Evolutionary conservation across 2,888 invertebrate species (phyloP).

Genomic region (Papilio gigon): DNA sequence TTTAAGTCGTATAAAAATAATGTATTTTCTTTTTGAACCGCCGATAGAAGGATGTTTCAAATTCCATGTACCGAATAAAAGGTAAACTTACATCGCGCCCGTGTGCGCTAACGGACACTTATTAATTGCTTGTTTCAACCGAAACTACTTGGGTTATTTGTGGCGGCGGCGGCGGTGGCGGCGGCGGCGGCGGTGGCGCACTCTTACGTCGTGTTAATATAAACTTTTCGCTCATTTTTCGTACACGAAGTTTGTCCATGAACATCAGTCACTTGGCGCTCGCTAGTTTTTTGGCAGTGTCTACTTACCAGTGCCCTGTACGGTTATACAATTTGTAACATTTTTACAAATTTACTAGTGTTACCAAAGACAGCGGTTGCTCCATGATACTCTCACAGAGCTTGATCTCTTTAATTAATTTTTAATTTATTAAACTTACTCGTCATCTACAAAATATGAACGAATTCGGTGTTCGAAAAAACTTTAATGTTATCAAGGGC

Average conservation of each 20-base stretch:
- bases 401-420: neutral
- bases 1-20: slow-evolving; percentile 6
- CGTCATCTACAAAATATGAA: neutral
- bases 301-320: neutral
- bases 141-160: slow-evolving; percentile 34
- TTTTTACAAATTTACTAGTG: neutral
- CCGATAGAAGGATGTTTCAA: slow-evolving; percentile 19
- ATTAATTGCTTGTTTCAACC: slow-evolving; percentile 33
- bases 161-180: slow-evolving; percentile 26
- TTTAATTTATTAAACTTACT: neutral
- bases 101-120: slow-evolving; percentile 31
- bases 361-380: neutral
- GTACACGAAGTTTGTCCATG: slow-evolving; percentile 20
- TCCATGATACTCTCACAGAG: neutral
- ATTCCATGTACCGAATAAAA: slow-evolving; percentile 25
- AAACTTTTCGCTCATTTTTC: slow-evolving; percentile 30
- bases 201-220: slow-evolving; percentile 29
- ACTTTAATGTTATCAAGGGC: neutral
- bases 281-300: neutral
- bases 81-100: slow-evolving; percentile 17
- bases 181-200: too few species aligned
- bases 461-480: neutral
- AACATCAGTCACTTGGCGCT: slow-evolving; percentile 1
- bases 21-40: slow-evolving; percentile 8
- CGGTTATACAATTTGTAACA: neutral